Conservation (phyloP, 2,888 invertebrate genomes). For the Cacoxenus indagator region DNA sequence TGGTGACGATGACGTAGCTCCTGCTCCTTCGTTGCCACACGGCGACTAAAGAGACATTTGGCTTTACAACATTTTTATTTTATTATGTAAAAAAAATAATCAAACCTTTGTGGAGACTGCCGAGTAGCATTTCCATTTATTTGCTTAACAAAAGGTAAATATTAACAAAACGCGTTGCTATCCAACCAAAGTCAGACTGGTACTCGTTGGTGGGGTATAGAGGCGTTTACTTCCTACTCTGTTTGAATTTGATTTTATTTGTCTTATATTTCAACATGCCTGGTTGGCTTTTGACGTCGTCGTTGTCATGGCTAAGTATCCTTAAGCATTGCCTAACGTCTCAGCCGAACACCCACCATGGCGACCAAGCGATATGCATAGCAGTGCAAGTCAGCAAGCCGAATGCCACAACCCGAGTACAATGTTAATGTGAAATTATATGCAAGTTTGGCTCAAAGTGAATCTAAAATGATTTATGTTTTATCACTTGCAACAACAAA, state of each 20-base stretch:
- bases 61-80: constrained; percentile 28
- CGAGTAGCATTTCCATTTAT: constrained; percentile 38
- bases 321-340: constrained; percentile 8
- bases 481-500: constrained; percentile 9
- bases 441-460: constrained; percentile 34
- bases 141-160: constrained; percentile 64
- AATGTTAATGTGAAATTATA: constrained; percentile 21
- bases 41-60: neutral
- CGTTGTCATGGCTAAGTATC: neutral
- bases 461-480: constrained; percentile 60
- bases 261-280: neutral
- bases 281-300: neutral
- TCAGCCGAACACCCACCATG: constrained; percentile 18
- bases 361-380: constrained; percentile 6
- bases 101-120: constrained; percentile 14
- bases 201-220: no score
- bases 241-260: no score
- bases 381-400: no score
- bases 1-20: neutral
- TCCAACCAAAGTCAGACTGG: neutral
- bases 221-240: no score
- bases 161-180: constrained; percentile 30
- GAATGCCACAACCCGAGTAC: no score
- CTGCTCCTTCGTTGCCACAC: neutral
- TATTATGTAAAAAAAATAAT: constrained; percentile 29